Conservation (phyloP, 2,113 vertebrate species). For the Ahaetulla prasina region DNA sequence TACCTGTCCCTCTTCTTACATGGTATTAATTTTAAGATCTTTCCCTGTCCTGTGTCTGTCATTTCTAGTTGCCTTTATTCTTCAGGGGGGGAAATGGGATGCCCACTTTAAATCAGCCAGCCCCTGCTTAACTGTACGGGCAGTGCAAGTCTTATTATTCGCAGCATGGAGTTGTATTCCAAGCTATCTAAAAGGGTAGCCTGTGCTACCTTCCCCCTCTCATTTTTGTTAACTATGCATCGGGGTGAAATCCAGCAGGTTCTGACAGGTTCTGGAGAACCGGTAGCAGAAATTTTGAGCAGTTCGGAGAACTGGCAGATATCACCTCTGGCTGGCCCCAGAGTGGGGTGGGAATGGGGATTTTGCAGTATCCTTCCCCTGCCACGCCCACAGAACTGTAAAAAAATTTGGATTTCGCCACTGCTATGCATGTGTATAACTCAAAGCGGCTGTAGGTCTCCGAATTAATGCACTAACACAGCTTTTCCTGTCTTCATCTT, state of each 20-base stretch:
- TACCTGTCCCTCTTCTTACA: not conserved
- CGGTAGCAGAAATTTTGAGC: too few species aligned
- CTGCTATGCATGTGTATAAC: not conserved
- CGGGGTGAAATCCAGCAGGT: too few species aligned
- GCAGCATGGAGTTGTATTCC: not conserved
- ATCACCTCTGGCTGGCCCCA: too few species aligned
- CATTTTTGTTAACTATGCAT: too few species aligned
- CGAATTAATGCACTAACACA: slow-evolving; percentile 36
- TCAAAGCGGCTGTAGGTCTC: not conserved
- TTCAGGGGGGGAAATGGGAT: not conserved
- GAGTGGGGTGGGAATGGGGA: too few species aligned
- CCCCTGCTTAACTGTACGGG: not conserved
- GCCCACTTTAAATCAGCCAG: not conserved
- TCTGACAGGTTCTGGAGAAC: too few species aligned
- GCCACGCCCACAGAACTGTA: too few species aligned
- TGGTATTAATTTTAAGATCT: not conserved
- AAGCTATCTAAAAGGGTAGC: not conserved
- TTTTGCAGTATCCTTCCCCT: too few species aligned
- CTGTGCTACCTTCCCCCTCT: not conserved
- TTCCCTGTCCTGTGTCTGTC: not conserved
- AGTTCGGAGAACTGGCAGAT: too few species aligned
- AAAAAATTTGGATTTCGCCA: too few species aligned
- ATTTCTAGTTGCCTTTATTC: not conserved
- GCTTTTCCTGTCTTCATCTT: slow-evolving; percentile 33
- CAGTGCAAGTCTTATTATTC: not conserved